Base-by-base conservation (phyloP, 2,797 vertebrate species). In the Meda fulgida region DNA sequence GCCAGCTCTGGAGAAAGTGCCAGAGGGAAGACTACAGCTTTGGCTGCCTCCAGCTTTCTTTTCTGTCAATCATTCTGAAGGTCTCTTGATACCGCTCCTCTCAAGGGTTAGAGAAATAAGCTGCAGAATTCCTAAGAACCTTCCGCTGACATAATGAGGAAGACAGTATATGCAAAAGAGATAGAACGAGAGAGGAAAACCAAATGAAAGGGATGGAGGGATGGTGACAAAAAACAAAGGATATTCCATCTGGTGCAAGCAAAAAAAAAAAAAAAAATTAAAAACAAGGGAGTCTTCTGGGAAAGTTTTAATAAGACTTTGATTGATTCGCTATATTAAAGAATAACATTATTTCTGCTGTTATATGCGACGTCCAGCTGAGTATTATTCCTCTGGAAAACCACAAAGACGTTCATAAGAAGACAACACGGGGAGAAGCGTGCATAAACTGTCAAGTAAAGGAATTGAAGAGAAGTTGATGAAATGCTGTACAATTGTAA, bases 291-390 rank as follows among this genome's bases (percentile, higher is more conserved):
- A 83, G 78, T 77, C 58, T 84, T 88, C 40, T 16, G 40, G 40
- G 63, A 83, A 75, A 65, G 67, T 87, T 78, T 81, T 85, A 65
- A 78, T 46, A 72, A 23, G 70, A 86, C 84, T 84, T 84, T 87
- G 87, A 90, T 69, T 46, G 80, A 87, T 88, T 73, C 70, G 46
- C 51, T 84, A 66, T 91, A 86, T 87, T 87, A 90, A 88, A 90
- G 55, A 87, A 89, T 36, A 89, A 89, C 85, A 89, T 88, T 89
- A 83, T 84, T 87, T 87, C 69, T 88, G 77, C 83, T 82, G 7
- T 75, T 78, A 84, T 87, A 88, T 83, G 76, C 53, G 31, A 73
- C 26, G 5, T 23, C 85, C 81, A 79, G 85, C 88, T 78, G 85
- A 79, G 88, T 70, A 83, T 85, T 85, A 81, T 85, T 87, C 82